Evolutionary conservation across 2,888 invertebrate genomes (phyloP).

Genomic region (Luperina nickerlii): DNA sequence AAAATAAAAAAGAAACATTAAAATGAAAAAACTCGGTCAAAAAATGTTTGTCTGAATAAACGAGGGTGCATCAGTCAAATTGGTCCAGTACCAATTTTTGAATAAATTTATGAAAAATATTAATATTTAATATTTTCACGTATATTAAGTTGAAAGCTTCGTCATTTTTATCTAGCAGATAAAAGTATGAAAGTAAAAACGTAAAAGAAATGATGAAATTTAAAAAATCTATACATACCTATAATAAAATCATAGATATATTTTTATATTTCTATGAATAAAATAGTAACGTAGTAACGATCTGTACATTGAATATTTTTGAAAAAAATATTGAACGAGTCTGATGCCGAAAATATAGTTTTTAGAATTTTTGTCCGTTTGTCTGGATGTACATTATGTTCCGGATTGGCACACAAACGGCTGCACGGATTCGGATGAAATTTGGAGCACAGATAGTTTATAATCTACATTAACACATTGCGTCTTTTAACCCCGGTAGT

Average conservation of each 20-base stretch:
- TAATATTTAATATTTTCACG: slow-evolving; percentile 1
- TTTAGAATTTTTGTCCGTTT: not conserved
- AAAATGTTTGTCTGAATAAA: slow-evolving; percentile 1
- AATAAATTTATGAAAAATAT: slow-evolving; percentile 18
- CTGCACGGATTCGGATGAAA: not conserved
- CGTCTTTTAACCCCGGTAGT: not conserved
- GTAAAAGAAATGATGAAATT: not conserved
- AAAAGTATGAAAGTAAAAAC: not conserved
- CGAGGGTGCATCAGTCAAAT: slow-evolving; percentile 17
- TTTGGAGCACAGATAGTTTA: not conserved
- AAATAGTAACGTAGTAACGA: not conserved
- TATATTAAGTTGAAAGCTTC: slow-evolving; percentile 10
- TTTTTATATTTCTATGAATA: not conserved
- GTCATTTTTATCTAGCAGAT: not conserved
- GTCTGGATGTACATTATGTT: not conserved
- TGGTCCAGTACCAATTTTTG: slow-evolving; percentile 20
- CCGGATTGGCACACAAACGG: not conserved
- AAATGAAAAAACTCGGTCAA: not conserved
- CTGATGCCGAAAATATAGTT: not conserved
- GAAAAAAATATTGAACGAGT: not conserved
- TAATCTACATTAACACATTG: not conserved
- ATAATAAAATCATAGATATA: not conserved
- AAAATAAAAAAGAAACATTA: too few species aligned
- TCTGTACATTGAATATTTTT: not conserved
- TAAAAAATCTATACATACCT: not conserved